Percentiles rank a stretch among this genome's conserved stretches.
phyloP scores from a whole-genome alignment of 2,797 vertebrate species.

The Diceros bicornis region DNA sequence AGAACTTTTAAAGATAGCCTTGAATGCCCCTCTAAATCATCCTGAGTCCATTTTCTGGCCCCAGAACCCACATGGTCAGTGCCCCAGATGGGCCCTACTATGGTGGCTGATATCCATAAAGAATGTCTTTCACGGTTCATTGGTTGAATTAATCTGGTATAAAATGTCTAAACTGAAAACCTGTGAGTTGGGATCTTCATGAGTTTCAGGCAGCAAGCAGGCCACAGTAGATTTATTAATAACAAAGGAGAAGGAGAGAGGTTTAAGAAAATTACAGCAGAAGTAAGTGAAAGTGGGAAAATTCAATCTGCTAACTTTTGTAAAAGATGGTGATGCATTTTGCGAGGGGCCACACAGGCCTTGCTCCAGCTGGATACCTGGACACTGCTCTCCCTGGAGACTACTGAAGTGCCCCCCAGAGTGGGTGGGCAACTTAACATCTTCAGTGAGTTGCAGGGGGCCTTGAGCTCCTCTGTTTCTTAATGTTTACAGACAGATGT shows the following conservation, averaged over 20 bases:
- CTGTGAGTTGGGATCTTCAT: constrained; percentile 79
- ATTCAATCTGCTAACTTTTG: constrained; percentile 70
- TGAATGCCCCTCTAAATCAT: constrained; percentile 46
- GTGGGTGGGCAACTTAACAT: background rate
- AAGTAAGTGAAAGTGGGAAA: constrained; percentile 74
- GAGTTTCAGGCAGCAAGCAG: constrained; percentile 76
- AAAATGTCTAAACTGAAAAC: constrained; percentile 86
- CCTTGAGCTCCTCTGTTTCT: background rate
- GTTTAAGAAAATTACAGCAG: constrained; percentile 81
- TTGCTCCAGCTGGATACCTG: background rate
- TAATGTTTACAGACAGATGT: background rate
- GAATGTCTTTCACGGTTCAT: constrained; percentile 82
- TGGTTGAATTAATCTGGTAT: constrained; percentile 84
- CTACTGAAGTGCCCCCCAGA: background rate
- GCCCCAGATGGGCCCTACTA: constrained; percentile 73
- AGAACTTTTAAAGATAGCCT: constrained; percentile 63
- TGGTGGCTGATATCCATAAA: constrained; percentile 77
- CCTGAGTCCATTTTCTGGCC: constrained; percentile 67
- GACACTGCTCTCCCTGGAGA: background rate
- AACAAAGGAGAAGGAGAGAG: constrained; percentile 72
- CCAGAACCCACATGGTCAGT: constrained; percentile 28
- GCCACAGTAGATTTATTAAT: constrained; percentile 80
- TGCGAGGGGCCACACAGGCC: too few species aligned
- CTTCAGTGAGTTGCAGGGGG: too few species aligned
- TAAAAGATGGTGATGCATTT: background rate